These are phyloP conservation scores for Lampropteryx suffumata DNA, from an alignment of 2,888 invertebrate genomes.

Conservation along the genomic window DNA sequence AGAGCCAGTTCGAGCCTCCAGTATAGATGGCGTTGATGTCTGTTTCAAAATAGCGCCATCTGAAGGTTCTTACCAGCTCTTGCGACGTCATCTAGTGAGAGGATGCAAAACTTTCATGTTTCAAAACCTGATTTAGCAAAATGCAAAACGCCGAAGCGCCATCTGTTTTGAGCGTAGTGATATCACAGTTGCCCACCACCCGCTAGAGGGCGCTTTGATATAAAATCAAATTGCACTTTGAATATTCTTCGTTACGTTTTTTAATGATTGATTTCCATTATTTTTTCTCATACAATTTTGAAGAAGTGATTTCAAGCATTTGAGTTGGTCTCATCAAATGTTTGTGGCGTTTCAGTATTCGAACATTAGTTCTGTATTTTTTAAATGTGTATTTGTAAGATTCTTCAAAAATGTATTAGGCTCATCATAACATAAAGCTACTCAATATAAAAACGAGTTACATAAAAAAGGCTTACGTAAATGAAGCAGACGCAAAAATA, in stretches of 20 bases:
- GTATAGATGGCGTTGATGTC: no score
- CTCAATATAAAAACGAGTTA: not conserved
- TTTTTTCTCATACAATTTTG: no score
- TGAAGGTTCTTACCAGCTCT: not conserved
- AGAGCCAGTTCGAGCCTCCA: no score
- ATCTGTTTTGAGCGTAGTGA: not conserved
- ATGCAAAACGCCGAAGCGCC: slow-evolving; percentile 10
- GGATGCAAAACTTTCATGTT: not conserved
- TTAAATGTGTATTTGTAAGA: no score
- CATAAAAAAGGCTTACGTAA: not conserved
- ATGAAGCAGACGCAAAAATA: not conserved
- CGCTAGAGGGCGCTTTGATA: slow-evolving; percentile 26
- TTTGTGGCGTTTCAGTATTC: no score
- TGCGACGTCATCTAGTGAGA: slow-evolving; percentile 19
- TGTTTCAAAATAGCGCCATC: slow-evolving; percentile 1
- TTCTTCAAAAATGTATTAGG: no score
- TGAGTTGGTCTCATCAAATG: no score
- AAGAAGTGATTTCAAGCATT: no score
- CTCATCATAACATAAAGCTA: not conserved
- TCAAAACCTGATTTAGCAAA: not conserved
- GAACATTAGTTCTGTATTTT: no score
- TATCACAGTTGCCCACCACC: not conserved
- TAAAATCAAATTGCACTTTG: no score
- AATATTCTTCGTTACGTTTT: no score
- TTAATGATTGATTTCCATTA: no score